Evolutionary conservation across 30 jellyfish, hydroid and myxozoan species (phyloP).

Genomic region (Sanderia malayensis): DNA sequence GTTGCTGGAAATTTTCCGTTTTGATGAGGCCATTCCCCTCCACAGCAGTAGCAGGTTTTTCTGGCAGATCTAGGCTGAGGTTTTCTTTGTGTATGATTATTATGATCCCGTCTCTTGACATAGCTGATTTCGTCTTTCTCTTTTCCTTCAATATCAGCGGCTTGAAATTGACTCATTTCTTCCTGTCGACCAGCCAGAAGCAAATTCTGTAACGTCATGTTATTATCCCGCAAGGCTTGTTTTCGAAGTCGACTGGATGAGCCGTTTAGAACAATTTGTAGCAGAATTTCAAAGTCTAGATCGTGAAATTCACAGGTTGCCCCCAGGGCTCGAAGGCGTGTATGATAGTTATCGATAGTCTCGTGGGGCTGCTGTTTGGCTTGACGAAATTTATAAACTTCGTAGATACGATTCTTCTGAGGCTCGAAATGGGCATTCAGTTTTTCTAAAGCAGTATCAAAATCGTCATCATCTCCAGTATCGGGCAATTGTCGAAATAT

Average conservation of each 20-base stretch:
- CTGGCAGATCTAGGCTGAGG: background rate
- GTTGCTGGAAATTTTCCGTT: conserved; percentile 26
- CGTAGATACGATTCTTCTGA: conserved; percentile 19
- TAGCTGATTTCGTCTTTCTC: background rate
- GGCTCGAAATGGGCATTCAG: conserved; percentile 34
- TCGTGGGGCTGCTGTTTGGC: conserved; percentile 35
- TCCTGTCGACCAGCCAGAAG: conserved; percentile 33
- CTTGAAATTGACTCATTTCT: conserved; percentile 29
- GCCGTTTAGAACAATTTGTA: conserved; percentile 2
- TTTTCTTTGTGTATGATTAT: background rate
- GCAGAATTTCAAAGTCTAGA: conserved; percentile 12
- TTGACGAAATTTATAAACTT: conserved; percentile 34
- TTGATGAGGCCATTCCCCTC: conserved; percentile 7
- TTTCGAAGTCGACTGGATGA: conserved; percentile 11
- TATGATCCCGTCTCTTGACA: background rate
- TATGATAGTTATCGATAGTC: conserved; percentile 21
- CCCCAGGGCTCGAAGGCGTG: conserved; percentile 45
- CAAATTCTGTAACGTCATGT: background rate
- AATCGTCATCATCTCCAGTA: conserved; percentile 27
- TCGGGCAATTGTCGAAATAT: conserved; percentile 39
- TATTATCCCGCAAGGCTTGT: conserved; percentile 13
- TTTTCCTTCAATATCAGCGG: conserved; percentile 16
- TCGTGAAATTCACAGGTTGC: conserved; percentile 28
- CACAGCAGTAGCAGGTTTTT: background rate
- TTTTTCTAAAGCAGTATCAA: conserved; percentile 21